A percentile compares a stretch with the other conserved stretches of the same genome.
These are phyloP conservation scores for Eufriesea mexicana DNA, from an alignment of 1,140 invertebrate species.

Conservation along the genomic window DNA sequence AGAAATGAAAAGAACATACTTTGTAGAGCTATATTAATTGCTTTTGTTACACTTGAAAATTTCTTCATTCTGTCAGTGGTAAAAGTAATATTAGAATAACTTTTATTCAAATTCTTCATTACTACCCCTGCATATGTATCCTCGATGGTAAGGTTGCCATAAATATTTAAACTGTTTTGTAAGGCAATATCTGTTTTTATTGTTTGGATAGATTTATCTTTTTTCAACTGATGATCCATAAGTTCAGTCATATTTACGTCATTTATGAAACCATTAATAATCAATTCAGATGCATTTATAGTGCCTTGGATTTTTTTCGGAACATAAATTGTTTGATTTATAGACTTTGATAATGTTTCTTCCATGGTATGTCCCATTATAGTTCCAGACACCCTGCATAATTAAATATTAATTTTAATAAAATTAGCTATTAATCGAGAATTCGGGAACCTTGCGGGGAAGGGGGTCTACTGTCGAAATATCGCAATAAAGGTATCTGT, in stretches of 20 bases:
- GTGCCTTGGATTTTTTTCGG: constrained; percentile 61
- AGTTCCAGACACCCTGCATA: constrained; percentile 57
- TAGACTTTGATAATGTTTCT: constrained; percentile 57
- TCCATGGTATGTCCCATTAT: constrained; percentile 57
- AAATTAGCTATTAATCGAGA: background rate
- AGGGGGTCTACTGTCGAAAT: too few relatives aligned
- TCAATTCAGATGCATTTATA: constrained; percentile 50
- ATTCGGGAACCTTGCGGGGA: too few relatives aligned
- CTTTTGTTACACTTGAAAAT: constrained; percentile 33
- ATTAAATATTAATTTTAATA: background rate
- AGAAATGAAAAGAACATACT: constrained; percentile 50
- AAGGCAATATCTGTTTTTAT: constrained; percentile 64
- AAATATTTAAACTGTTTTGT: constrained; percentile 56
- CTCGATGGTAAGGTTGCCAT: constrained; percentile 63
- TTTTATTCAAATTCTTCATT: constrained; percentile 48
- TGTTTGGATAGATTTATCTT: constrained; percentile 49
- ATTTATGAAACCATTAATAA: constrained; percentile 65
- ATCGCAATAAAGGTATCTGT: too few relatives aligned
- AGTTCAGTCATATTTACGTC: constrained; percentile 64
- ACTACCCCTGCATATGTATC: constrained; percentile 47
- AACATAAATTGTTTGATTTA: constrained; percentile 62
- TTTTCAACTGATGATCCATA: constrained; percentile 60
- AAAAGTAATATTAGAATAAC: background rate
- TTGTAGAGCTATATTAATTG: constrained; percentile 50
- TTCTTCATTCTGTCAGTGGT: constrained; percentile 4